A percentile compares a stretch with the other conserved stretches of the same genome.
These are phyloP conservation scores for Euphydryas editha DNA, from an alignment of 2,888 invertebrate genomes.

Conservation along the genomic window DNA sequence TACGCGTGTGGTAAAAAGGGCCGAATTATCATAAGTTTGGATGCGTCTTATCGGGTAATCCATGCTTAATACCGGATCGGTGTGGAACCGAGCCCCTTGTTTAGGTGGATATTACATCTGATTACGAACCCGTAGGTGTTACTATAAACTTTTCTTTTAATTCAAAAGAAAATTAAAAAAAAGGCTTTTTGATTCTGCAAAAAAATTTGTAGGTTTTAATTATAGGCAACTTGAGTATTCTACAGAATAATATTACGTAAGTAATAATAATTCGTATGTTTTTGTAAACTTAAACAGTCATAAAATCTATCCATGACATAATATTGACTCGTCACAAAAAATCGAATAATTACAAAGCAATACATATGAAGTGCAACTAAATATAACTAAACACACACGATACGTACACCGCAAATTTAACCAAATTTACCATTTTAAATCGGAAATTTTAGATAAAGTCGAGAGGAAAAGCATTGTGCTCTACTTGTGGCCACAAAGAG, in stretches of 20 bases:
- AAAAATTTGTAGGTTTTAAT: not conserved
- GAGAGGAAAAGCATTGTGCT: slow-evolving; percentile 49
- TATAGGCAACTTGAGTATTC: too few relatives aligned
- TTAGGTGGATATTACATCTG: slow-evolving; percentile 30
- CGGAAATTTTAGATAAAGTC: slow-evolving; percentile 44
- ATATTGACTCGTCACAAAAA: too few relatives aligned
- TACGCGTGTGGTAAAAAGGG: slow-evolving; percentile 47
- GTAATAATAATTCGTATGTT: too few relatives aligned
- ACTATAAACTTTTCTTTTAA: not conserved
- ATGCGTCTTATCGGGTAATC: slow-evolving; percentile 58
- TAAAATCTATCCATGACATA: too few relatives aligned
- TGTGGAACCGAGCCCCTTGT: slow-evolving; percentile 39
- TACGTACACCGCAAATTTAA: slow-evolving; percentile 26
- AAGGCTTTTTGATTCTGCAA: not conserved
- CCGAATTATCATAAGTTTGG: slow-evolving; percentile 79
- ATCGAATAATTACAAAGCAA: not conserved
- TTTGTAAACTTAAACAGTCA: too few relatives aligned
- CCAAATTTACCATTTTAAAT: slow-evolving; percentile 39
- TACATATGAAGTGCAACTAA: not conserved
- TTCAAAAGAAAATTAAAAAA: not conserved
- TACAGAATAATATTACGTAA: too few relatives aligned
- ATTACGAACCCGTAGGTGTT: slow-evolving; percentile 2
- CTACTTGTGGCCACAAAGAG: slow-evolving; percentile 35
- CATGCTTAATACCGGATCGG: slow-evolving; percentile 59
- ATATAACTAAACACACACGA: not conserved